Percentiles rank a stretch among this genome's conserved stretches.
phyloP scores from a whole-genome alignment of 2,888 invertebrate species.

The Drosophila fulvimacula region DNA sequence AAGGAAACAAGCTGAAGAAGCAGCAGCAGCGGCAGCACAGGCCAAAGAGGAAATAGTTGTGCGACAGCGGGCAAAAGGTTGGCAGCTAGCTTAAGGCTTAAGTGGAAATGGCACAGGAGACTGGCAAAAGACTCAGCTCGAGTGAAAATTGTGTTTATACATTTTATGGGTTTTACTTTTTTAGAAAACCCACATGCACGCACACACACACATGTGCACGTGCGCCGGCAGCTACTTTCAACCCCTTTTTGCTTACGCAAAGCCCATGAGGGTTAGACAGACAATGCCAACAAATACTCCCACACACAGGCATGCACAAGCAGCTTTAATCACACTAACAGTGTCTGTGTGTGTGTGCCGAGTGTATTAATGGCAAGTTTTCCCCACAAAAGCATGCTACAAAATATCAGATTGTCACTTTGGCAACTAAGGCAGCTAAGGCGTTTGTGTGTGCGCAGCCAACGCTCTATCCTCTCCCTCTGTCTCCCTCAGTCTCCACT shows the following conservation, averaged over 20 bases:
- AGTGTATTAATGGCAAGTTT: constrained; percentile 42
- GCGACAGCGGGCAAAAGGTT: constrained; percentile 11
- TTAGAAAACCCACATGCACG: background rate
- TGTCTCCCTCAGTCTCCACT: too few species aligned
- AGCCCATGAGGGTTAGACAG: constrained; percentile 10
- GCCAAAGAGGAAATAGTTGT: constrained; percentile 14
- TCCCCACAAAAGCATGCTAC: constrained; percentile 52
- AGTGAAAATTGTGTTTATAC: constrained; percentile 64
- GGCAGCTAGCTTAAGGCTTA: constrained; percentile 20
- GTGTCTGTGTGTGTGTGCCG: constrained; percentile 7
- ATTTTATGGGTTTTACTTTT: constrained; percentile 42
- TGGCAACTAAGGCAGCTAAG: constrained; percentile 21
- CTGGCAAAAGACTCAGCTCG: constrained; percentile 53
- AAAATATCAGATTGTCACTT: constrained; percentile 48
- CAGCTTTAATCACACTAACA: constrained; percentile 20
- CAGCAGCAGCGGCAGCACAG: background rate
- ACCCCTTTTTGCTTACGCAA: constrained; percentile 18
- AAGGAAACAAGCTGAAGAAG: constrained; percentile 5
- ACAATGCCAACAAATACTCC: background rate
- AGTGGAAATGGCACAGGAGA: constrained; percentile 20
- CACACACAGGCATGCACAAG: background rate
- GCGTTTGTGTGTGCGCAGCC: background rate
- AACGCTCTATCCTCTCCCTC: too few species aligned
- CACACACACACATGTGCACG: background rate
- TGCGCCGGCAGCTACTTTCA: constrained; percentile 45